A percentile compares a stretch with the other conserved stretches of the same genome.
phyloP scores from a whole-genome alignment of 1,140 invertebrate genomes.

The Achroia grisella region DNA sequence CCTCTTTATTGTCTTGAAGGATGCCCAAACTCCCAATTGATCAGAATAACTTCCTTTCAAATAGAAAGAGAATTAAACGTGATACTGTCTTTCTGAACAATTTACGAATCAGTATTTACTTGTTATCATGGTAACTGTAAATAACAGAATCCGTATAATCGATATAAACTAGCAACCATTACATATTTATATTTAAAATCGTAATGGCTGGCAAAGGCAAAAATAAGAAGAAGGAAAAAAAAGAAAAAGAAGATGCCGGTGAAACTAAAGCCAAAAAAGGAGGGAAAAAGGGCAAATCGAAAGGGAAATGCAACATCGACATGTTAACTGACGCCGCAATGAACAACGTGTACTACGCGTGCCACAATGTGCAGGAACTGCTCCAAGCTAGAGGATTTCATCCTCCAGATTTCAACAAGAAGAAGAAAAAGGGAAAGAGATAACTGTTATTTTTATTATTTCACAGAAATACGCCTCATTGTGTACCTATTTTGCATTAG shows the following conservation, averaged over 20 bases:
- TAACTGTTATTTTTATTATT: not conserved
- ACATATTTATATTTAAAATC: not conserved
- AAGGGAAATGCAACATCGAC: slow-evolving; percentile 80
- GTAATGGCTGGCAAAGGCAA: slow-evolving; percentile 52
- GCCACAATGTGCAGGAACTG: slow-evolving; percentile 90
- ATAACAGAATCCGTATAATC: slow-evolving; percentile 6
- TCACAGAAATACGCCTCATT: too few relatives aligned
- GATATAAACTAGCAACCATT: slow-evolving; percentile 3
- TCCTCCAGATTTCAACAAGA: slow-evolving; percentile 87
- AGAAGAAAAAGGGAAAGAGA: slow-evolving; percentile 83
- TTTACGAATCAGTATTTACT: too few relatives aligned
- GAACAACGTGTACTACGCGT: slow-evolving; percentile 91
- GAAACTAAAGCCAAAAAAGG: slow-evolving; percentile 58
- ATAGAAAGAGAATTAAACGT: too few relatives aligned
- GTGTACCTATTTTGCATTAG: too few relatives aligned
- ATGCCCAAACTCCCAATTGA: too few relatives aligned
- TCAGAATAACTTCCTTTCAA: too few relatives aligned
- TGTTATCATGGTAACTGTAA: too few relatives aligned
- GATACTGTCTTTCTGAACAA: too few relatives aligned
- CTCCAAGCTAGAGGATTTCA: slow-evolving; percentile 84
- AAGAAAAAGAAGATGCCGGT: slow-evolving; percentile 45
- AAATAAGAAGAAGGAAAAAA: slow-evolving; percentile 54
- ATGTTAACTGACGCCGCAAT: slow-evolving; percentile 90
- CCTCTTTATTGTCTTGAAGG: too few relatives aligned
- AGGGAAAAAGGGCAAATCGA: slow-evolving; percentile 76